Evolutionary conservation across 2,888 invertebrate genomes (phyloP), one percentile per base, ranked within the genome.

Genomic region (Sphecodes monilicornis): DNA sequence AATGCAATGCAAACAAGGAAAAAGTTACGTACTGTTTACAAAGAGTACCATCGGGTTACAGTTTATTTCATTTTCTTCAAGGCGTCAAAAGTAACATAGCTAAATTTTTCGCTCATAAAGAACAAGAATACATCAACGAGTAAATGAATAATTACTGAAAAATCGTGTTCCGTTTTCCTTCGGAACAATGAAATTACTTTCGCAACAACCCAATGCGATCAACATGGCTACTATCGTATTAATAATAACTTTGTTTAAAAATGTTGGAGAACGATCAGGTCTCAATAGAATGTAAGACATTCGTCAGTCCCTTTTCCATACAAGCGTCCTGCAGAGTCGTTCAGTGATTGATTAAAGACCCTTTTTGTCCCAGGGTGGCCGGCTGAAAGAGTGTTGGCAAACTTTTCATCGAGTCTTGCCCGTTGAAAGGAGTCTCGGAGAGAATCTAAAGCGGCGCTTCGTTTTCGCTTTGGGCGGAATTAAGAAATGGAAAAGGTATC

Each of bases 401-500:
- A 66, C 66, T 36, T 66, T 66, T 66, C 22, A 66, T 36, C 66
- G 32, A 22, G 66, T 66, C 18, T 36, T 36, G 32, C 29, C 22
- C 18, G 36, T 10, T 36, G 32, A 36, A 66, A 36, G 66, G 22
- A 36, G 22, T 36, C 66, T 4, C 22, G 32, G 1, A 36, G 22
- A 32, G 66, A 11, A 36, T 11, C 3, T 22, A 4, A 32, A 36
- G 11, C 66, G 10, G 22, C 36, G 29, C 60, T 29, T 60, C 18
- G 16, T 18, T 60, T 29, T 60, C 60, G 60, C 60, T 29, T 54
- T 16, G 29, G 16, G 60, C 60, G 60, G 29, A 60, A 60, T 60
- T 60, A 60, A 60, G 60, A 60, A 60, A 60, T 60, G 60, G 60
- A 29, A n/a, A 60, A 60, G 60, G 60, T 60, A 60, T 60, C 60